Evolutionary conservation across 2,888 invertebrate genomes (phyloP), one percentile per base, ranked within the genome.

Genomic region (Sphecodes monilicornis): DNA sequence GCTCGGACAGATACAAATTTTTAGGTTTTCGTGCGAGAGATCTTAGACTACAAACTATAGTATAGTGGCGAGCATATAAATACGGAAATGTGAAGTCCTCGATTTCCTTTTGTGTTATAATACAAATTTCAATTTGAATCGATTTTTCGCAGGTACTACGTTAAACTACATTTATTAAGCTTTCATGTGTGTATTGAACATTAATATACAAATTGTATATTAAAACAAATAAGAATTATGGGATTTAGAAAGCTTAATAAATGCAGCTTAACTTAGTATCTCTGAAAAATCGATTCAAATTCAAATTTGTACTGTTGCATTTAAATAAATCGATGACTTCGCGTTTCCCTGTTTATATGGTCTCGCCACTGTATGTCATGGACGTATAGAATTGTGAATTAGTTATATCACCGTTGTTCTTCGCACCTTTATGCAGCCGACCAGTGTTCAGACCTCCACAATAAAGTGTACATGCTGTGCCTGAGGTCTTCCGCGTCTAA

Each of bases 381-480:
- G 90, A 90, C 90, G 88, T 89, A 90, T 90, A 85, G 86, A 80
- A 82, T 86, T 86, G 41, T 71, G 75, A 82, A 85, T 77, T 75
- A 32, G 70, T 80, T 64, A 70, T 77, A 81, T 89, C 80, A 80
- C 84, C 78, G 54, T 82, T 78, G 72, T 73, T 80, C 69, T 79
- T 81, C 79, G 84, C 84, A 88, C 82, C 82, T 60, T 60, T 43
- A 72, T 71, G 94, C 94, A 43, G 95, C 94, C 11, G 95, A 96
- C 97, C 97, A 97, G 93, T 97, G 96, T 88, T 97, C 97, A 0
- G 97, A 96, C 73, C 96, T 95, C 97, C 97, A 97, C 32, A 97
- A 95, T 36, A 97, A 94, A 80, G 97, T 96, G 94, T 97, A 97
- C 95, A 96, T 96, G 32, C 97, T 95, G 86, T 94, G 95, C 78